A percentile compares a stretch with the other conserved stretches of the same genome.
Evolutionary conservation across 2,113 vertebrate species (phyloP).

Genomic region (Chauna torquata): DNA sequence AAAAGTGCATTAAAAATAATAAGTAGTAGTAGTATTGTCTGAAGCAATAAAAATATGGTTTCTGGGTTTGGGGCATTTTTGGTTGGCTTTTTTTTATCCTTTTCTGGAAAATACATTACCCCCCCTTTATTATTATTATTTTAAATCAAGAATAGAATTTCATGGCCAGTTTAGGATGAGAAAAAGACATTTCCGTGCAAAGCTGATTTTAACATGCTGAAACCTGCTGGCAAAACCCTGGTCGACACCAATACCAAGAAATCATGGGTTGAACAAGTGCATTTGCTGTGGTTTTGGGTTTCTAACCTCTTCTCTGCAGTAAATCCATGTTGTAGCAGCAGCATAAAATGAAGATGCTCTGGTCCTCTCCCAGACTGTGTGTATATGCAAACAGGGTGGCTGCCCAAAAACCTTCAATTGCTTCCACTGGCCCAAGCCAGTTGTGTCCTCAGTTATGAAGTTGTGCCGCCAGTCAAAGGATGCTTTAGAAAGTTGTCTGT

Average conservation of each 20-base stretch:
- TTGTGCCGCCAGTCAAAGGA: too few relatives aligned
- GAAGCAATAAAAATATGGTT: not conserved
- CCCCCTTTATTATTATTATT: too few relatives aligned
- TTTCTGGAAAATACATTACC: not conserved
- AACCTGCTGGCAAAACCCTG: not conserved
- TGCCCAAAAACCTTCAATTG: not conserved
- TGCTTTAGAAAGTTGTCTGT: not conserved
- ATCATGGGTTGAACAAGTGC: not conserved
- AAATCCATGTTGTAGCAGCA: not conserved
- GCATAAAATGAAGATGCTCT: not conserved
- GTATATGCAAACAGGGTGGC: not conserved
- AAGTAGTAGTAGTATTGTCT: not conserved
- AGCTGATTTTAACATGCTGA: not conserved
- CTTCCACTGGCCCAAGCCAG: too few relatives aligned
- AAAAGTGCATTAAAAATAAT: not conserved
- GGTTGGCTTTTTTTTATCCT: not conserved
- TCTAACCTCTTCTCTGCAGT: too few relatives aligned
- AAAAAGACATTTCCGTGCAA: not conserved
- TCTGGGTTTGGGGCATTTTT: not conserved
- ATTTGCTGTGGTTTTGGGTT: rapidly evolving
- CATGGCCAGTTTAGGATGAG: not conserved
- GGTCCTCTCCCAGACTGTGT: not conserved
- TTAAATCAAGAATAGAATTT: not conserved
- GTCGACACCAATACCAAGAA: too few relatives aligned
- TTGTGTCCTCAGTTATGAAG: not conserved